Conservation (phyloP, 2,797 vertebrate genomes). For the Sardinella longiceps region DNA sequence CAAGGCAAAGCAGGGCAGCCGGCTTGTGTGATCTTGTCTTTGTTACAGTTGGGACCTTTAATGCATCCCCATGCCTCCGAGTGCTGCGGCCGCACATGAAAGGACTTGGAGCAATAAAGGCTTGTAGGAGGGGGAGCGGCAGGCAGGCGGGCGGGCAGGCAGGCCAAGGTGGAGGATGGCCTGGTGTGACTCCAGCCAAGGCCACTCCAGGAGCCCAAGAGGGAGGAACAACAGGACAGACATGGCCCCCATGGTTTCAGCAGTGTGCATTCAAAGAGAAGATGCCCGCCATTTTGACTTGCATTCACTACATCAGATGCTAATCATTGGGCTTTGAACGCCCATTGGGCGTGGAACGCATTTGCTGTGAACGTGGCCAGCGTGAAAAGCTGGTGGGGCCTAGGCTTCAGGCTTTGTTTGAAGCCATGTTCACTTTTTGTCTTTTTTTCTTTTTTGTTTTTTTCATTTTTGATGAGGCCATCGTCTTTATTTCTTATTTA, state of each 20-base stretch:
- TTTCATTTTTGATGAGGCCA: too few species aligned
- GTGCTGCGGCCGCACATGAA: slow-evolving; percentile 39
- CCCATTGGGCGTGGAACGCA: too few species aligned
- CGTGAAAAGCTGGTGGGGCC: too few species aligned
- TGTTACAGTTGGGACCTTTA: slow-evolving; percentile 49
- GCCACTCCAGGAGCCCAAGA: not conserved
- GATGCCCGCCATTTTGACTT: not conserved
- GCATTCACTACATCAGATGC: not conserved
- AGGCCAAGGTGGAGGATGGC: slow-evolving; percentile 33
- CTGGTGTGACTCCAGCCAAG: not conserved
- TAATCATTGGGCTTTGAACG: too few species aligned
- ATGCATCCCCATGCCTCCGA: slow-evolving; percentile 46
- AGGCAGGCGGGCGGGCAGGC: too few species aligned
- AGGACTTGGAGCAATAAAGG: slow-evolving; percentile 28
- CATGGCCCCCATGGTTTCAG: not conserved
- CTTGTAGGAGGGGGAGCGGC: slow-evolving; percentile 27
- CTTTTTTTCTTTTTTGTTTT: too few species aligned
- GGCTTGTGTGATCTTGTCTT: slow-evolving; percentile 43
- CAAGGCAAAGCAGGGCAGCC: slow-evolving; percentile 40
- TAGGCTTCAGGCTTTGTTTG: too few species aligned
- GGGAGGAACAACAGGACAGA: not conserved
- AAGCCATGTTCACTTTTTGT: too few species aligned
- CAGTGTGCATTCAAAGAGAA: not conserved
- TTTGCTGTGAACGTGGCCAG: too few species aligned
- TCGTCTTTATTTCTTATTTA: too few species aligned